phyloP scores from a whole-genome alignment of 2,888 invertebrate genomes.

The Argyresthia albistria region DNA sequence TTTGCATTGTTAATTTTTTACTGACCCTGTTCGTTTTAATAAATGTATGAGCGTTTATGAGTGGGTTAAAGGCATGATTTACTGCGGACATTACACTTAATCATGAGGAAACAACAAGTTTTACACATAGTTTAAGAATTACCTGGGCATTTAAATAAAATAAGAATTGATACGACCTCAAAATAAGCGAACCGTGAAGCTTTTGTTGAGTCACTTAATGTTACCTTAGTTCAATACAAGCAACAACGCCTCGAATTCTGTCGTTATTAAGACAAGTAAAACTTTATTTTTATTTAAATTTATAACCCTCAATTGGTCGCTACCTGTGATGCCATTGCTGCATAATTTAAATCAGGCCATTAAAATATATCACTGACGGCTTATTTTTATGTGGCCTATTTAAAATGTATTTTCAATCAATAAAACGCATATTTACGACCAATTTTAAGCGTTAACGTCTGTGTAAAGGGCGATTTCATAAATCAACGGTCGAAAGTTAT shows the following conservation, averaged over 20 bases:
- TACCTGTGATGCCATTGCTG: background rate
- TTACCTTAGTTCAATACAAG: background rate
- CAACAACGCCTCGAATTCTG: background rate
- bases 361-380: background rate
- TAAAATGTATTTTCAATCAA: constrained; percentile 1
- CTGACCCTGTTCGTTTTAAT: too few relatives aligned
- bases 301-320: background rate
- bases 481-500: constrained; percentile 38
- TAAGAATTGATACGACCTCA: too few relatives aligned
- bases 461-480: constrained; percentile 7
- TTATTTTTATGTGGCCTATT: constrained; percentile 1
- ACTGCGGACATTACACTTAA: too few relatives aligned
- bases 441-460: background rate
- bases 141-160: too few relatives aligned
- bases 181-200: too few relatives aligned
- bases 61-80: too few relatives aligned
- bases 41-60: too few relatives aligned
- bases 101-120: too few relatives aligned
- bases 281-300: background rate
- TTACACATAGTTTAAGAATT: too few relatives aligned
- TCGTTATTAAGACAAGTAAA: background rate
- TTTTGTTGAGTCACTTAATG: too few relatives aligned
- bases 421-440: constrained; percentile 1
- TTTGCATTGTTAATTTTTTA: too few relatives aligned
- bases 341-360: background rate